Base-by-base conservation (phyloP, 2,797 vertebrate genomes). In the Sparus aurata region DNA sequence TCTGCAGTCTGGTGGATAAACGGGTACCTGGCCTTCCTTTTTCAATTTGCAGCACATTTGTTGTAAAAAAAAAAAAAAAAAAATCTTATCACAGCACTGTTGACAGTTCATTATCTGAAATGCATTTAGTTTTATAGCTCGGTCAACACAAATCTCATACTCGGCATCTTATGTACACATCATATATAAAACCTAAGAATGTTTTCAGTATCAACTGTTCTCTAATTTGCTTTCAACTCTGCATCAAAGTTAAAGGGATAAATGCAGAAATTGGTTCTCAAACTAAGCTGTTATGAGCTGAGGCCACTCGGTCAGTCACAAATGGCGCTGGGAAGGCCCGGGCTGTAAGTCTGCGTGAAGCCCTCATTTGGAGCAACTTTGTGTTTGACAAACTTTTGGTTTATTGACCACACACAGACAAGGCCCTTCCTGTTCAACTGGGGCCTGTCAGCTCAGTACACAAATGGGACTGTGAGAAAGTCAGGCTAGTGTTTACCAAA, bases 351-450 rank as follows among this genome's bases (percentile, higher is more conserved):
- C 82, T 78, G 86, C 85, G 75, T 88, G 82, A 91, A 94, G 89
- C 68, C 74, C 87, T 93, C 89, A 90, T 93, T 94, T 91, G 80
- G 89, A 87, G 84, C 81, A 91, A 91, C 86, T 94, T 94, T 94
- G 93, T 94, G 93, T 94, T 96, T 93, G 94, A 93, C 93, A 94
- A 94, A 94, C 92, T 91, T 94, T 91, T 93, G 92, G 91, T 93
- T 94, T 94, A 94, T 95, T 95, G 93, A 94, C 93, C 93, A 94
- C 93, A 92, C 92, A 94, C 89, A 93, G 91, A 93, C 92, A 94
- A 91, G 85, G 92, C 87, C 85, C 92, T 95, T 94, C 93, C 93
- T 94, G 93, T 95, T 92, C 83, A 75, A 85, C 90, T 83, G 85
- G 79, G 84, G 79, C 62, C 87, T 91, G 87, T 94, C 89, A 87